A percentile compares a stretch with the other conserved stretches of the same genome.
Conservation (phyloP, 2,797 vertebrate species). For the Phrynocephalus vlangalii region DNA sequence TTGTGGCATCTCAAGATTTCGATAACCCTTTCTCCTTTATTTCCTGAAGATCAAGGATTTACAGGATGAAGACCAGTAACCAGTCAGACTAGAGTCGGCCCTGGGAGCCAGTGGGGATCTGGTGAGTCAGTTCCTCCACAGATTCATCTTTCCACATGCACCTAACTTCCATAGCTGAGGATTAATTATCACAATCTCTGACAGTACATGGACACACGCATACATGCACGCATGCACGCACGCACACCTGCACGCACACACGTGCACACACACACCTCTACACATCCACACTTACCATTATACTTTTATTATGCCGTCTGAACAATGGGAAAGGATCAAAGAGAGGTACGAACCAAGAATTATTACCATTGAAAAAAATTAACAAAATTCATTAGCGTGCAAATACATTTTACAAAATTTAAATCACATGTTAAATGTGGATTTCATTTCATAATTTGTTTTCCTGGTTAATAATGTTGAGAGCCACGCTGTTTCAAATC, state of each 20-base stretch:
- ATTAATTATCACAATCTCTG: conserved; percentile 37
- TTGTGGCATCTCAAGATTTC: background rate
- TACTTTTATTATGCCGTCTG: conserved; percentile 1
- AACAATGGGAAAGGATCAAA: conserved; percentile 25
- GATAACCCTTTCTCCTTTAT: background rate
- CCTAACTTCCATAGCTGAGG: conserved; percentile 36
- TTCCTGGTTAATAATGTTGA: conserved; percentile 75
- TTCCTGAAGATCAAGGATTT: background rate
- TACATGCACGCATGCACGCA: background rate
- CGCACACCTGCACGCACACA: no score
- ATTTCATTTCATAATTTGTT: conserved; percentile 79
- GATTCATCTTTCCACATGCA: conserved; percentile 60
- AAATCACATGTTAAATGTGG: conserved; percentile 72
- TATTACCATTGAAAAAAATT: conserved; percentile 59
- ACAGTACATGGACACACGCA: conserved; percentile 42
- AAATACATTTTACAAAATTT: conserved; percentile 68
- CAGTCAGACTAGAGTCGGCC: no score
- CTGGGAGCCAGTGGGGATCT: no score
- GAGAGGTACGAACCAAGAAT: conserved; percentile 20
- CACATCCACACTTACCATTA: no score
- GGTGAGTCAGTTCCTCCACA: no score
- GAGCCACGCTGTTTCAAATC: conserved; percentile 70
- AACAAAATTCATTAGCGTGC: conserved; percentile 66
- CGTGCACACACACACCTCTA: background rate
- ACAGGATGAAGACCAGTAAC: no score